These are phyloP conservation scores for Archips crataeganus DNA, from an alignment of 2,888 invertebrate species.

Conservation along the genomic window DNA sequence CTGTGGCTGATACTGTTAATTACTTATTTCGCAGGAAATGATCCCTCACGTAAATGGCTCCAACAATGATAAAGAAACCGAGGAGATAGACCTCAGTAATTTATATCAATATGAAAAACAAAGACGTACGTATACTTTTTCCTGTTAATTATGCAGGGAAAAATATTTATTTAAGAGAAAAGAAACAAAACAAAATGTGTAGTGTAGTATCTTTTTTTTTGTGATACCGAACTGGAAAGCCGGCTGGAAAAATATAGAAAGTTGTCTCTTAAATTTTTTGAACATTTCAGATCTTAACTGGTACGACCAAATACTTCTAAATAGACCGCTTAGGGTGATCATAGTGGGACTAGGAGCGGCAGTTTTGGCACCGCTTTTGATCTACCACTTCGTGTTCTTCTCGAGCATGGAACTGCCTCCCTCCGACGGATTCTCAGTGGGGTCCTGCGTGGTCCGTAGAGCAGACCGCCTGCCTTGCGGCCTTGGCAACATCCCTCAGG, in stretches of 20 bases:
- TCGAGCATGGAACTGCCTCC: slow-evolving; percentile 60
- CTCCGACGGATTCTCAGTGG: slow-evolving; percentile 71
- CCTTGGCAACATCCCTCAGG: slow-evolving; percentile 56
- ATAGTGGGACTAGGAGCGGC: slow-evolving; percentile 56
- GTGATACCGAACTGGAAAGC: no score
- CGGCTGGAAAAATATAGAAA: no score
- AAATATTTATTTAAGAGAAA: not conserved
- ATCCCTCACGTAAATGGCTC: slow-evolving; percentile 64
- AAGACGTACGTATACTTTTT: slow-evolving; percentile 53
- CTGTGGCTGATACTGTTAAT: slow-evolving; percentile 2
- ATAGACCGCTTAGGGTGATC: slow-evolving; percentile 66
- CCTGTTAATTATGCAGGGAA: not conserved
- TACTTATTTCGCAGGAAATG: slow-evolving; percentile 52
- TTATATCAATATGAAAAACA: slow-evolving; percentile 53
- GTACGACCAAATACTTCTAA: slow-evolving; percentile 72
- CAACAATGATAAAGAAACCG: slow-evolving; percentile 56
- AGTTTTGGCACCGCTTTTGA: slow-evolving; percentile 62
- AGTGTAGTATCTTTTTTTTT: no score
- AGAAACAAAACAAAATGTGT: no score
- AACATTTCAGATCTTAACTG: slow-evolving; percentile 74
- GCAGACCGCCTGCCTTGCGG: slow-evolving; percentile 70
- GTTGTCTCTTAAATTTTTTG: not conserved
- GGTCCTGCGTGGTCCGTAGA: slow-evolving; percentile 70
- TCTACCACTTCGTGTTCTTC: slow-evolving; percentile 68
- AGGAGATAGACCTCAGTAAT: slow-evolving; percentile 47